These are phyloP conservation scores for Mus pahari DNA, from an alignment of 2,113 vertebrate species.

Conservation along the genomic window DNA sequence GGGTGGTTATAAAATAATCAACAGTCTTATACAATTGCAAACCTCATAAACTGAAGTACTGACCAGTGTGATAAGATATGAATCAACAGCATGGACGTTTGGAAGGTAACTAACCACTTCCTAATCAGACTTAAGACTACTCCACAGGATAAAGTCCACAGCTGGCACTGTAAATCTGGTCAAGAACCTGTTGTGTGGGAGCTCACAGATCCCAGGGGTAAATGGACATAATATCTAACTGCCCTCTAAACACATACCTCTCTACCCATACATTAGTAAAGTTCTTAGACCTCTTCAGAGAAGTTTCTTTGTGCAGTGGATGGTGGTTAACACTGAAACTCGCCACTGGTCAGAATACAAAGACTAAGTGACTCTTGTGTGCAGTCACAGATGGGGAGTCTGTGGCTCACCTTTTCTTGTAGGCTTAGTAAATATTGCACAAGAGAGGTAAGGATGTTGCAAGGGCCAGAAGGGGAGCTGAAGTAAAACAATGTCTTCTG, in stretches of 20 bases:
- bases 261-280: background rate
- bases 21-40: background rate
- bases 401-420: no score
- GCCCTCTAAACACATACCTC: background rate
- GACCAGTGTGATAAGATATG: background rate
- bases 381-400: background rate
- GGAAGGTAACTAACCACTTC: background rate
- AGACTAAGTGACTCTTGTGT: background rate
- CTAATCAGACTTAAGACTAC: background rate
- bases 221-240: background rate
- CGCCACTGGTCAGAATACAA: background rate
- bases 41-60: background rate
- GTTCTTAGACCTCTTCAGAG: background rate
- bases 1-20: background rate
- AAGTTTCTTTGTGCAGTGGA: background rate
- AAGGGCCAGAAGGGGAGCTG: background rate
- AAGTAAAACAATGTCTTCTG: background rate
- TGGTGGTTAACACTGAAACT: background rate
- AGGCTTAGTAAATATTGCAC: background rate
- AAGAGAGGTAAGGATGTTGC: background rate
- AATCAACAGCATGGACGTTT: background rate
- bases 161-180: background rate
- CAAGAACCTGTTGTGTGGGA: background rate
- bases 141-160: background rate
- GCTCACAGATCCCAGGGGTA: background rate